A percentile compares a stretch with the other conserved stretches of the same genome.
These are phyloP conservation scores for Mesembrinibis cayennensis DNA, from an alignment of 2,113 vertebrate genomes.

Conservation along the genomic window DNA sequence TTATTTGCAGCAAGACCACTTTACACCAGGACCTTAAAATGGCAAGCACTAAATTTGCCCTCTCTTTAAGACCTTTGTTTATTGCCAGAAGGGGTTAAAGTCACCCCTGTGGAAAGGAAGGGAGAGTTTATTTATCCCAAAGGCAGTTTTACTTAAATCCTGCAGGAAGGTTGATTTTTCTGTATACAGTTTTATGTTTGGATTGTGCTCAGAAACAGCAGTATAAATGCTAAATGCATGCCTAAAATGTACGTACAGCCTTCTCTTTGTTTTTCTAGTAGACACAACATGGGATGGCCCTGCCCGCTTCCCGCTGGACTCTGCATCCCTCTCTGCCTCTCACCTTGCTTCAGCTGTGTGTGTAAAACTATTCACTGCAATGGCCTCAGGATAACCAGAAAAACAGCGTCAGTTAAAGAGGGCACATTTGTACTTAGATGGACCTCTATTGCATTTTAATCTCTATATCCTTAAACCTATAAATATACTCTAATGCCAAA, in stretches of 20 bases:
- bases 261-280: background rate
- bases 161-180: background rate
- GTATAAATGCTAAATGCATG: background rate
- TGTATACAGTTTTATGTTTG: background rate
- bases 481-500: background rate
- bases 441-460: conserved; percentile 23
- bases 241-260: background rate
- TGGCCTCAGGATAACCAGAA: background rate
- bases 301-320: background rate
- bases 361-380: background rate
- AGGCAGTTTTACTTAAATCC: background rate
- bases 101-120: background rate
- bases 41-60: background rate
- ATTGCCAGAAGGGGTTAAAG: background rate
- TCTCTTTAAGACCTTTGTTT: background rate
- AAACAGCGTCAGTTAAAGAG: background rate
- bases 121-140: background rate
- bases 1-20: background rate
- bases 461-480: background rate
- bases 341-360: background rate
- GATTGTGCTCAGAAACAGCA: background rate
- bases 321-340: background rate
- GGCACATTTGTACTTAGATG: background rate
- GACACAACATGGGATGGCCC: background rate
- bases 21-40: background rate